Percentiles rank a stretch among this genome's conserved stretches.
phyloP scores from a whole-genome alignment of 2,797 vertebrate species.

The Naso thynnoides region DNA sequence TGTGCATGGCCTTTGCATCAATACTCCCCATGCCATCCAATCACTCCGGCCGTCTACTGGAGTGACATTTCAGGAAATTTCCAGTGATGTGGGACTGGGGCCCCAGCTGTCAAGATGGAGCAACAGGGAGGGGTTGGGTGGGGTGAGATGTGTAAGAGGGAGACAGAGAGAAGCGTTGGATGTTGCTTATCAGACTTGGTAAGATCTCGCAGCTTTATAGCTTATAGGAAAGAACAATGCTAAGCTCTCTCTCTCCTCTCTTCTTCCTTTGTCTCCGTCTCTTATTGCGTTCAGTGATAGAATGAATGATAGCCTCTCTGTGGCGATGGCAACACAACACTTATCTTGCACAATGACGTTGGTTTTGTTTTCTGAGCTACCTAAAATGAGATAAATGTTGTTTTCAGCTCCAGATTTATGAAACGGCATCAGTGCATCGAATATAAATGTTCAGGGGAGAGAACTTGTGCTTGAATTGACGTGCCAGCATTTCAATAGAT shows the following conservation, averaged over 20 bases:
- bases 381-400: slow-evolving; percentile 54
- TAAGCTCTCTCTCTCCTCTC: slow-evolving; percentile 58
- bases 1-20: slow-evolving; percentile 56
- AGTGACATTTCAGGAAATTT: slow-evolving; percentile 80
- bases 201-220: slow-evolving; percentile 65
- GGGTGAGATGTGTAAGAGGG: slow-evolving; percentile 50
- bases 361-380: slow-evolving; percentile 58
- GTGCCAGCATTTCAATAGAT: slow-evolving; percentile 1
- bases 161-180: slow-evolving; percentile 40
- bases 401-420: slow-evolving; percentile 46
- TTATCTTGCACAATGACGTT: slow-evolving; percentile 47
- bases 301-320: slow-evolving; percentile 51
- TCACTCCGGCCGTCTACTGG: slow-evolving; percentile 59
- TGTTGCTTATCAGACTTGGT: slow-evolving; percentile 73
- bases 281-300: slow-evolving; percentile 67
- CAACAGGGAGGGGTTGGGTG: slow-evolving; percentile 35
- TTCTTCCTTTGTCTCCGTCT: slow-evolving; percentile 35
- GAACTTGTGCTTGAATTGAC: not conserved
- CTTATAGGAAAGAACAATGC: slow-evolving; percentile 56
- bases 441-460: slow-evolving; percentile 23
- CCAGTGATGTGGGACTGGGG: slow-evolving; percentile 70
- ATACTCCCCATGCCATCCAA: slow-evolving; percentile 47
- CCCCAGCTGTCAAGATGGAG: slow-evolving; percentile 70
- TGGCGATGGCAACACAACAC: slow-evolving; percentile 48
- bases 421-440: slow-evolving; percentile 37